These are phyloP conservation scores for Drosophila kanapiae DNA, from an alignment of 1,140 invertebrate species.

Conservation along the genomic window DNA sequence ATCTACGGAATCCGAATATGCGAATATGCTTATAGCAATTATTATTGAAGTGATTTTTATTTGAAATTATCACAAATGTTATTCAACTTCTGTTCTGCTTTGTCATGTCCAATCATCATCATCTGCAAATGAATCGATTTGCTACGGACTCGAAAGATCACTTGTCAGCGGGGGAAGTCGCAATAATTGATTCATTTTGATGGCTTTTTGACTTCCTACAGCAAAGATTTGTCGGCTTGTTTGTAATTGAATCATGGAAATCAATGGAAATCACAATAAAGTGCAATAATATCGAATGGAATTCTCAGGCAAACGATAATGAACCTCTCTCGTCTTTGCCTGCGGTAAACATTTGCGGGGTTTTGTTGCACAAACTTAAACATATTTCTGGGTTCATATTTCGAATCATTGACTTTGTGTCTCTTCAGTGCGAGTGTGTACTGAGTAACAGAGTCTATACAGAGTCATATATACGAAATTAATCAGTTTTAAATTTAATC, in stretches of 20 bases:
- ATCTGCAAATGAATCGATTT: conserved; percentile 42
- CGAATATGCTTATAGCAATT: conserved; percentile 36
- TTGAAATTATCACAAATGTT: conserved; percentile 55
- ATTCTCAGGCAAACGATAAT: conserved; percentile 15
- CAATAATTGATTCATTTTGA: conserved; percentile 37
- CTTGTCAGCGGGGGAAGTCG: conserved; percentile 15
- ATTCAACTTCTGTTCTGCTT: conserved; percentile 64
- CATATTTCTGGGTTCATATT: background rate
- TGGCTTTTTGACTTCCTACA: conserved; percentile 29
- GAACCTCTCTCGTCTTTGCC: background rate
- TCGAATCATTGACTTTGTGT: background rate
- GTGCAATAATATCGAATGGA: conserved; percentile 14
- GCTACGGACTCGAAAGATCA: conserved; percentile 1
- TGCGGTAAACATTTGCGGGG: background rate
- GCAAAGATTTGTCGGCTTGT: conserved; percentile 4
- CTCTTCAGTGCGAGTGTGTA: background rate
- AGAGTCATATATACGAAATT: background rate
- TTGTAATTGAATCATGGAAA: conserved; percentile 14
- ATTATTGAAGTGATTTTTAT: conserved; percentile 25
- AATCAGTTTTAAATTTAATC: background rate
- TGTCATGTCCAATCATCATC: conserved; percentile 50
- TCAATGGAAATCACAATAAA: conserved; percentile 24
- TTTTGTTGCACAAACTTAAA: conserved; percentile 7
- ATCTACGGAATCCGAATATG: conserved; percentile 3
- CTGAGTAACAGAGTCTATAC: background rate